These are phyloP conservation scores for Thryonomys swinderianus DNA, from an alignment of 2,113 vertebrate genomes.

Conservation along the genomic window DNA sequence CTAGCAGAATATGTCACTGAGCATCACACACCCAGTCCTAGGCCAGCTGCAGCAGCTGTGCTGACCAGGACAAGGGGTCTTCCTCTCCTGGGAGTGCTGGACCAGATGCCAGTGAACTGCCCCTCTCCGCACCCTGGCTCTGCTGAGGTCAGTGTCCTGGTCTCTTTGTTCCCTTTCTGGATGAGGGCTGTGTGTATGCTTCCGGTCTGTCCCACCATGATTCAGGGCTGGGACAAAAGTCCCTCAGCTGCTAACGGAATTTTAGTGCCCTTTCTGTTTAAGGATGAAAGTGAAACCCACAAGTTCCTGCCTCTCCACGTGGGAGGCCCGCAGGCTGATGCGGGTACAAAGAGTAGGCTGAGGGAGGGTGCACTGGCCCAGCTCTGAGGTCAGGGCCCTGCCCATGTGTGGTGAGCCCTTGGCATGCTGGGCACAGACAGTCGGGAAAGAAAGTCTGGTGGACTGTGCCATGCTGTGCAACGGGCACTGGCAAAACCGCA, in stretches of 20 bases:
- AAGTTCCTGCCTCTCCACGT: neutral
- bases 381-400: rapidly evolving
- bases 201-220: too few species aligned
- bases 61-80: neutral
- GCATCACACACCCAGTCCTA: rapidly evolving
- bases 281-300: neutral
- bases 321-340: rapidly evolving
- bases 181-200: too few species aligned
- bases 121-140: neutral
- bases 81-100: neutral
- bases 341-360: neutral
- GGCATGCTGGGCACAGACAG: neutral
- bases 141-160: neutral
- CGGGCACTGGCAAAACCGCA: neutral
- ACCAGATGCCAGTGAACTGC: neutral
- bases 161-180: neutral
- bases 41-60: rapidly evolving
- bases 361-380: neutral
- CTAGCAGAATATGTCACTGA: neutral
- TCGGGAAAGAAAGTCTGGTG: neutral
- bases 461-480: neutral
- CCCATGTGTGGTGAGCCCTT: rapidly evolving
- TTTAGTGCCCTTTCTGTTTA: neutral
- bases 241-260: neutral
- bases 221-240: neutral